Evolutionary conservation across 2,888 invertebrate species (phyloP).

Genomic region (Galerucella pusilla): DNA sequence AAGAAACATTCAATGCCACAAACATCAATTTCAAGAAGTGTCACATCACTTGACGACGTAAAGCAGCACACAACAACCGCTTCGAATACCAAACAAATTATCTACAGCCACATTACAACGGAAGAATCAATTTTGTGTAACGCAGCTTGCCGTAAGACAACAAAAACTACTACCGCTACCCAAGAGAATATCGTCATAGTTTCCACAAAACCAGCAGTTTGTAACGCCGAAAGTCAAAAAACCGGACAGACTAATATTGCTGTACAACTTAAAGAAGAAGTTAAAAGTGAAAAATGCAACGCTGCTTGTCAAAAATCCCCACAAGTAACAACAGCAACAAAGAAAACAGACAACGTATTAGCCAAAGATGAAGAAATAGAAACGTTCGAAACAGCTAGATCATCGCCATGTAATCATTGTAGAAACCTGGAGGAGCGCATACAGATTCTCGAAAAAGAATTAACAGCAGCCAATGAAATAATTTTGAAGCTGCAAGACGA

Average conservation of each 20-base stretch:
- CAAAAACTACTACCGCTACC: neutral
- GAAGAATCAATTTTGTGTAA: neutral
- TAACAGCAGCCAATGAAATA: conserved; percentile 46
- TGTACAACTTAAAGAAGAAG: too few species aligned
- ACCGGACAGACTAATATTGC: neutral
- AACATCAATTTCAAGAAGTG: neutral
- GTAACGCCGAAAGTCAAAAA: neutral
- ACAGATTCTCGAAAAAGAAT: conserved; percentile 44
- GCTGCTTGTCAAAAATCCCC: neutral
- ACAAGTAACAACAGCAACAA: neutral
- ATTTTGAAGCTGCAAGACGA: conserved; percentile 41
- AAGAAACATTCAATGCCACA: neutral
- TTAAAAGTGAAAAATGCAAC: neutral
- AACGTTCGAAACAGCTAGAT: conserved; percentile 17
- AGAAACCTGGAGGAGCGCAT: conserved; percentile 33
- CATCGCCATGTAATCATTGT: conserved; percentile 2
- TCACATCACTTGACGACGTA: neutral
- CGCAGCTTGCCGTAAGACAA: neutral
- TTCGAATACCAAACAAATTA: neutral
- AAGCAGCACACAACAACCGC: too few species aligned
- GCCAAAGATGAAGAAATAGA: conserved; percentile 8
- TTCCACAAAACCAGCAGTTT: neutral
- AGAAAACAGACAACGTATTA: neutral
- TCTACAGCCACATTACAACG: neutral
- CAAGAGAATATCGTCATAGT: neutral